Conservation (phyloP, 2,113 vertebrate genomes). For the Orientallactaga bullata region DNA sequence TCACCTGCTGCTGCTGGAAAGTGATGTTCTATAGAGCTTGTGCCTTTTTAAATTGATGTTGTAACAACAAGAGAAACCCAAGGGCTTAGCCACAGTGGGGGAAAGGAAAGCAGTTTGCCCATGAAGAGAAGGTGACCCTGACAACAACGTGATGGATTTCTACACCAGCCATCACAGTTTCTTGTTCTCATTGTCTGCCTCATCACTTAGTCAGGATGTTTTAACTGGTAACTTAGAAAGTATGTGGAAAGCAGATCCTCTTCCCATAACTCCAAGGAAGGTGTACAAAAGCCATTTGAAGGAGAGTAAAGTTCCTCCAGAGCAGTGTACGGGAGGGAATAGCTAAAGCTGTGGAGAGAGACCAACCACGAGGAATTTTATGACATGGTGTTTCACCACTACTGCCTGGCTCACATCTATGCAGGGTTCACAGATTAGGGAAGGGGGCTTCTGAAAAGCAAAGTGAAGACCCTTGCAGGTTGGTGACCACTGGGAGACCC, state of each 20-base stretch:
- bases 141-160: background rate
- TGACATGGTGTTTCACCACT: too few species aligned
- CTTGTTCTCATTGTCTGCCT: background rate
- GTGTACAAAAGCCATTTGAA: background rate
- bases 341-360: background rate
- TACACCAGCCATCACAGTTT: background rate
- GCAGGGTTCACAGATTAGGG: fast-evolving
- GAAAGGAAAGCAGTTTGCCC: background rate
- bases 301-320: fast-evolving
- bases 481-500: background rate
- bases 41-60: background rate
- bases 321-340: fast-evolving
- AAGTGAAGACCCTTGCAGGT: fast-evolving
- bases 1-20: background rate
- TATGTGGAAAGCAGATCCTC: background rate
- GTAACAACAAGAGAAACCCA: background rate
- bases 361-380: background rate
- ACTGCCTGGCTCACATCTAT: background rate
- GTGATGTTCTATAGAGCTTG: background rate
- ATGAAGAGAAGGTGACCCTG: background rate
- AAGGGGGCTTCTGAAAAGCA: background rate
- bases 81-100: background rate
- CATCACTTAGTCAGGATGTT: background rate
- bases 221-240: background rate
- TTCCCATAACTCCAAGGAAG: background rate